A percentile compares a stretch with the other conserved stretches of the same genome.
phyloP scores from a whole-genome alignment of 2,113 vertebrate genomes.

The Clinocottus analis region DNA sequence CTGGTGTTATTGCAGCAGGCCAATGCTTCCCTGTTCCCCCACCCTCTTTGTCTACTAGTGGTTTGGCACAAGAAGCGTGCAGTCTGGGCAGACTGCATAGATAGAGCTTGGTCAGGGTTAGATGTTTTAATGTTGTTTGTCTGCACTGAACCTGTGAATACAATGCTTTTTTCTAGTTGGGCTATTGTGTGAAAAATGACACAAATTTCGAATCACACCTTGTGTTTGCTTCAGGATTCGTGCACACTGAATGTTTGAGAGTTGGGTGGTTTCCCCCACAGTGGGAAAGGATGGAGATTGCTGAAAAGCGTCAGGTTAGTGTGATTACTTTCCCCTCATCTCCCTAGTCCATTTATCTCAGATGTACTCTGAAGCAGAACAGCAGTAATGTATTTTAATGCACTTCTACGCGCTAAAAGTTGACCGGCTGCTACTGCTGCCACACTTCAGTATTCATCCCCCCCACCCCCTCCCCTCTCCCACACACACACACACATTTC shows the following conservation, averaged over 20 bases:
- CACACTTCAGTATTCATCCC: slow-evolving; percentile 44
- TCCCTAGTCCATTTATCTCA: slow-evolving; percentile 63
- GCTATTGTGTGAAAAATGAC: slow-evolving; percentile 31
- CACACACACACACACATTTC: slow-evolving; percentile 2
- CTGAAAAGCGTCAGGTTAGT: slow-evolving; percentile 59
- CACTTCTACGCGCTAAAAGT: slow-evolving; percentile 60
- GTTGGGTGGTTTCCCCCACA: slow-evolving; percentile 28
- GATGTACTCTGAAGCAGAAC: slow-evolving; percentile 45
- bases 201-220: slow-evolving; percentile 29
- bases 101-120: slow-evolving; percentile 45
- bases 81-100: slow-evolving; percentile 56
- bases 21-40: slow-evolving; percentile 50
- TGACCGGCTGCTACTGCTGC: slow-evolving; percentile 64
- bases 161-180: slow-evolving; percentile 16
- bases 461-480: slow-evolving; percentile 12
- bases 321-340: slow-evolving; percentile 48
- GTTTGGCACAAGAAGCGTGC: slow-evolving; percentile 58
- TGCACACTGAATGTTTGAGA: slow-evolving; percentile 34
- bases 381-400: slow-evolving; percentile 68
- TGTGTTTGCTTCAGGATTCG: slow-evolving; percentile 37
- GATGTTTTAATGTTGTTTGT: slow-evolving; percentile 59
- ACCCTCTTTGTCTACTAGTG: slow-evolving; percentile 61
- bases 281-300: slow-evolving; percentile 44
- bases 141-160: slow-evolving; percentile 32
- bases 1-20: slow-evolving; percentile 55